Evolutionary conservation across 2,113 vertebrate species (phyloP).

Genomic region (Chlamydotis undulata): DNA sequence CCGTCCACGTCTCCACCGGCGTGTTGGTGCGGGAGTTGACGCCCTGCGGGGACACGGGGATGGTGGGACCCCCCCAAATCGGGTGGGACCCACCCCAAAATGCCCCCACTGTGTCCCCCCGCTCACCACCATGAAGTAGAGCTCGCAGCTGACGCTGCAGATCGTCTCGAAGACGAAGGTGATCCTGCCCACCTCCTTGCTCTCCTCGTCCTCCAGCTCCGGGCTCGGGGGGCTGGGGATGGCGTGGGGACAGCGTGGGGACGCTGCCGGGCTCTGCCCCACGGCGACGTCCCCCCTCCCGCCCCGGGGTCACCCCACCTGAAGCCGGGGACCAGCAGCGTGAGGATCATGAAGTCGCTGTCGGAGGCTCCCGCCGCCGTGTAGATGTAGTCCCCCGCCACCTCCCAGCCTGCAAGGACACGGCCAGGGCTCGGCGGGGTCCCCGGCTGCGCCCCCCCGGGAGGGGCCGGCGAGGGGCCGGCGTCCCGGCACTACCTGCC

Average conservation of each 20-base stretch:
- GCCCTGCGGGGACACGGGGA: conserved; percentile 74
- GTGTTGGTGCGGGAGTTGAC: conserved; percentile 81
- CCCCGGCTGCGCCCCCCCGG: rapidly evolving
- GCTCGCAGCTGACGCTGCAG: conserved; percentile 85
- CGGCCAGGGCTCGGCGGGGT: not conserved
- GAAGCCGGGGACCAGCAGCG: conserved; percentile 86
- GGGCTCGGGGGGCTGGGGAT: conserved; percentile 78
- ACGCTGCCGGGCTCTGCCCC: not conserved
- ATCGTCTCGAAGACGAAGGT: conserved; percentile 91
- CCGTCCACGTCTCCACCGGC: conserved; percentile 87
- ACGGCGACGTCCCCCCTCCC: rapidly evolving
- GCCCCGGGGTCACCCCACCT: conserved; percentile 75
- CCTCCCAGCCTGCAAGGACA: conserved; percentile 88
- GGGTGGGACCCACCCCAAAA: not conserved
- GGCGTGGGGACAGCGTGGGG: not conserved
- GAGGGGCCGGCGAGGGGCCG: not conserved
- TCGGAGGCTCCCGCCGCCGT: conserved; percentile 86
- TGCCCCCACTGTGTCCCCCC: not conserved
- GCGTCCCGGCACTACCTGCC: conserved; percentile 74
- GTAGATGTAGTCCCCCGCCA: conserved; percentile 92
- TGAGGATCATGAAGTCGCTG: conserved; percentile 90
- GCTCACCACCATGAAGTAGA: conserved; percentile 90
- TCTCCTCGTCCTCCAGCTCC: conserved; percentile 74
- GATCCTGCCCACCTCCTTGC: conserved; percentile 85
- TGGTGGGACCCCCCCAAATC: not conserved